Evolutionary conservation across 2,888 invertebrate genomes (phyloP), one percentile per base, ranked within the genome.

Genomic region (Spicauda simplicius): DNA sequence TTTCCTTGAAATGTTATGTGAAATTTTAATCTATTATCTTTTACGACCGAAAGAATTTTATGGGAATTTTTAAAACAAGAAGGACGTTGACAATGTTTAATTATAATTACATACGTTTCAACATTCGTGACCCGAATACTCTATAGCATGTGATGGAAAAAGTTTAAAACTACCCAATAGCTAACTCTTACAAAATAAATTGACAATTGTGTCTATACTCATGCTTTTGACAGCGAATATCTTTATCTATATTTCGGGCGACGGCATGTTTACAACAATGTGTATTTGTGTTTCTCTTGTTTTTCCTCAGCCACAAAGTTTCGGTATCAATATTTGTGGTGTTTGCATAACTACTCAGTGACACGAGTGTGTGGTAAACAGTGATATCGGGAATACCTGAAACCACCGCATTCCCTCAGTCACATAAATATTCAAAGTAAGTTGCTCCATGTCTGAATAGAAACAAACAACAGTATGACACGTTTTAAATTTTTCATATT

Each of bases 271-370:
- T 74, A 80, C 72, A 72, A 69, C 62, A 30, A 64, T 52, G 55
- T 71, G 69, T 72, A 70, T 73, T 74, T 73, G 65, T 54, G 59
- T 59, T 59, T 53, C 58, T 81, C 82, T 86, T 91, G 90, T 91
- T 91, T 90, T 87, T 86, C 86, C 86, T 83, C 80, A 80, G 82
- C 83, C 85, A 79, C 81, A 88, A 90, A 87, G 80, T 90, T 88
- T 77, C 80, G 80, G 80, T 87, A 90, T 88, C 87, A 84, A 87
- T 89, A 87, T 86, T 84, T 80, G 77, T 71, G 77, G 37, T 88
- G 90, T 91, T 91, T 91, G 90, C 91, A 90, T 90, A 90, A 90
- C 84, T 86, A 84, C 88, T 88, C 83, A 85, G 76, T 74, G 81
- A 73, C 78, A 69, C 79, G 72, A 72, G 76, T 77, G 74, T 65